These are phyloP conservation scores for Panagrolaimus sp. DNA, from an alignment of 1,140 invertebrate genomes.

Conservation along the genomic window DNA sequence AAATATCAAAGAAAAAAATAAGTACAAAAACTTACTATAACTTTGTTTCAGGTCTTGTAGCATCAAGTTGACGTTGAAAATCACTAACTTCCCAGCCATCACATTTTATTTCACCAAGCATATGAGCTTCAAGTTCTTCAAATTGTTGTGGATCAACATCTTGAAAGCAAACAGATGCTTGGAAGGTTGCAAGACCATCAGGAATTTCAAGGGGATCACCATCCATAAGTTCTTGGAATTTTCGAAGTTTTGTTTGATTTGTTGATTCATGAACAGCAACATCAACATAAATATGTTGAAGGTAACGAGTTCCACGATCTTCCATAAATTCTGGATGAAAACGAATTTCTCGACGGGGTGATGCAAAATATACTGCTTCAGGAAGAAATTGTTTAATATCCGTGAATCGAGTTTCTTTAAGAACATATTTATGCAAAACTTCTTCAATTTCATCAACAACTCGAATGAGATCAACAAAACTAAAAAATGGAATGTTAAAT, in stretches of 20 bases:
- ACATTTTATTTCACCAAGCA: conserved; percentile 8
- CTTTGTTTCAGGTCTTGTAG: not conserved
- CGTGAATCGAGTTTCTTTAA: not conserved
- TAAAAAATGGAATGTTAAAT: not conserved
- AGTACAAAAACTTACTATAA: not conserved
- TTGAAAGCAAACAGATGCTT: conserved; percentile 1
- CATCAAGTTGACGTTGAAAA: not conserved
- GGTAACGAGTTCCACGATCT: not conserved
- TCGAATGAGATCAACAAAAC: not conserved
- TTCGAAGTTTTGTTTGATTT: not conserved
- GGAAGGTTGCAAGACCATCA: not conserved
- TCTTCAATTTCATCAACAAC: conserved; percentile 5
- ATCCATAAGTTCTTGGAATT: not conserved
- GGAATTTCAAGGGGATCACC: not conserved
- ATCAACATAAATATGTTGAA: conserved; percentile 1
- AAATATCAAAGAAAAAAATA: not conserved
- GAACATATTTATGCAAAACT: not conserved
- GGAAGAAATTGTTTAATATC: not conserved
- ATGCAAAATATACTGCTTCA: not conserved
- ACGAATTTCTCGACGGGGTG: not conserved
- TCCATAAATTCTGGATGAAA: not conserved
- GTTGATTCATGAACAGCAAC: not conserved
- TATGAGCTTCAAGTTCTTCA: conserved; percentile 1
- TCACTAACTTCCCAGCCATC: not conserved
- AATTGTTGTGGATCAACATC: conserved; percentile 8